Base-by-base conservation (phyloP, 2,113 vertebrate genomes). In the Carollia perspicillata region DNA sequence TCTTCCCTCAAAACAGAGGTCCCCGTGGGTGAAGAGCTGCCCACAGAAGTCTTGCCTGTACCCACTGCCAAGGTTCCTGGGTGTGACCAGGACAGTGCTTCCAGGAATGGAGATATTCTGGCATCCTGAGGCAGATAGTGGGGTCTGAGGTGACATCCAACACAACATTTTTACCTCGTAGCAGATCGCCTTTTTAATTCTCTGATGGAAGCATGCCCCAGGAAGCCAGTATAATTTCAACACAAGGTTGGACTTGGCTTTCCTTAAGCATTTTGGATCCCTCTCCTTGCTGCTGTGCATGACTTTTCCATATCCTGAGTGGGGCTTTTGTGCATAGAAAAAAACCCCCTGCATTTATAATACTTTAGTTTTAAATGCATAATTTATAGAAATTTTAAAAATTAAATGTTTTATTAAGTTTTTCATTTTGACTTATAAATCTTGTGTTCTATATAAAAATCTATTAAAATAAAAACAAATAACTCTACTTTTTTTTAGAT, bases 381-480 rank as follows among this genome's bases (percentile, higher is more conserved):
- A 89, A 33, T 80, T 90, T 74, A 84, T 78, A 94, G 87, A 53
- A 94, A 40, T 77, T 77, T 44, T 9, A 8, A 47, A 93, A 75
- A 7, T 92, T 92, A 80, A 87, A 69, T 93, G 63, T 55, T 75
- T 94, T 80, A 91, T 81, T 95, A 95, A 89, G 44, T 74, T 91
- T 95, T 93, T 90, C 40, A 93, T 92, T 89, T 89, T 87, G 94
- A 78, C 74, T 74, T 93, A 80, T 10, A 91, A 89, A 80, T 93
- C 83, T 80, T 80, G 12, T 65, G 23, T 86, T 72, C 8, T 86
- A 20, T 28, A 49, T 47, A 51, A 74, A 94, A 77, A 18, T 44
- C 16, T 92, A 80, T 93, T 92, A 95, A 97, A 95, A 94, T 86
- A 93, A 92, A 47, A 92, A 58, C 58, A 93, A 94, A 92, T 75